Conservation (phyloP, 2,797 vertebrate species). For the Coendou prehensilis region DNA sequence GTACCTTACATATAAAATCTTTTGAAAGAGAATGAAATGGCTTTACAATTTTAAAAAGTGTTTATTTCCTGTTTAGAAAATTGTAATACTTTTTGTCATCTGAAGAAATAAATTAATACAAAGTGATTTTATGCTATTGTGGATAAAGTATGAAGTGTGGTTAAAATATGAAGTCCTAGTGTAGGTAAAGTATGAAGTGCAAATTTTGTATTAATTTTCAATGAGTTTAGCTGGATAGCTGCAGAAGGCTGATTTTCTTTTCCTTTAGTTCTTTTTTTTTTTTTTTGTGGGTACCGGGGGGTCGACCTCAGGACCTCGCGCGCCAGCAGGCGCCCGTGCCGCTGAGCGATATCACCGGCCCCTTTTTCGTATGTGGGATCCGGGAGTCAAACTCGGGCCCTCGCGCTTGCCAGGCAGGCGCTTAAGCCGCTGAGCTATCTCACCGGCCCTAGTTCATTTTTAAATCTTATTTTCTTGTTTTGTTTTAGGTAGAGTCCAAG, state of each 20-base stretch:
- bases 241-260: constrained; percentile 56
- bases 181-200: constrained; percentile 43
- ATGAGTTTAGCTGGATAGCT: constrained; percentile 32
- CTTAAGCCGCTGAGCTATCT: too few relatives aligned
- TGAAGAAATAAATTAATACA: constrained; percentile 47
- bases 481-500: constrained; percentile 82
- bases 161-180: background rate
- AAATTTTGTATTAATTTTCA: constrained; percentile 42
- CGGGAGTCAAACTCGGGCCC: too few relatives aligned
- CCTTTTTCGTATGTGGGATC: too few relatives aligned
- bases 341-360: too few relatives aligned
- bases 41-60: background rate
- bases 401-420: too few relatives aligned
- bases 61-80: constrained; percentile 6
- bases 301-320: too few relatives aligned
- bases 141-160: background rate
- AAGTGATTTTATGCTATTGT: constrained; percentile 39
- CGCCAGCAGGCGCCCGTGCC: too few relatives aligned
- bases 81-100: constrained; percentile 29
- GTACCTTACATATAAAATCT: background rate
- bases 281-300: too few relatives aligned
- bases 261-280: background rate
- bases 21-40: constrained; percentile 54
- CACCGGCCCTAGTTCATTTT: background rate
- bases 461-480: constrained; percentile 5